These are phyloP conservation scores for Axis porcinus DNA, from an alignment of 2,113 vertebrate species.

Conservation along the genomic window DNA sequence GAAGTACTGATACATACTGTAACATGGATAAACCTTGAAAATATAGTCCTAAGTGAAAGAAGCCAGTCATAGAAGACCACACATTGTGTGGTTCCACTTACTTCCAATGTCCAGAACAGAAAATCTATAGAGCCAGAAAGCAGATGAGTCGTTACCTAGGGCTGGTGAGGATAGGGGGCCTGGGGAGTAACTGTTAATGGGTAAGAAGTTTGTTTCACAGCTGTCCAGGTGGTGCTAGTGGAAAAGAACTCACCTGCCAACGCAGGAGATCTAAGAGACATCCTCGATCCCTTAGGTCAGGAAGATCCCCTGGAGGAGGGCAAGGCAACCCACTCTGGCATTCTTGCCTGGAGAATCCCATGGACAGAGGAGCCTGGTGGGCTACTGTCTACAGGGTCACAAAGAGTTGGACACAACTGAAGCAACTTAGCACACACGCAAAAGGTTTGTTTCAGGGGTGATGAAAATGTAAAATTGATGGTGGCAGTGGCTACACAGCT, in stretches of 20 bases:
- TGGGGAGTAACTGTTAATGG: background rate
- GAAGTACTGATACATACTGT: background rate
- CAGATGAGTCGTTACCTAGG: background rate
- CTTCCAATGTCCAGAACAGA: background rate
- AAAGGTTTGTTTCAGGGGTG: background rate
- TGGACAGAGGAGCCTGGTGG: background rate
- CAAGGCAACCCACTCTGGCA: background rate
- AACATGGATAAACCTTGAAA: background rate
- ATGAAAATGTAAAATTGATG: background rate
- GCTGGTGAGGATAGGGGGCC: background rate
- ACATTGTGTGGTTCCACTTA: background rate
- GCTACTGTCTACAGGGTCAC: background rate
- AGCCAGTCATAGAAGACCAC: background rate
- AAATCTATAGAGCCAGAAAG: background rate
- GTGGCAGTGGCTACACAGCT: background rate
- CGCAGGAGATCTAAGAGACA: background rate
- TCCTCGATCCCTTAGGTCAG: background rate
- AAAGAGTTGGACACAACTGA: background rate
- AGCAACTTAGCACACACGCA: accelerated
- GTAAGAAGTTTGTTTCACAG: background rate
- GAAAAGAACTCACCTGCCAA: background rate
- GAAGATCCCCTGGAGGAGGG: background rate
- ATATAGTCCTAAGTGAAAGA: background rate
- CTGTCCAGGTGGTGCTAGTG: background rate
- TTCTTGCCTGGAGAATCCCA: background rate